Conservation (phyloP, 2,888 invertebrate species). For the Gastrophysa polygoni region DNA sequence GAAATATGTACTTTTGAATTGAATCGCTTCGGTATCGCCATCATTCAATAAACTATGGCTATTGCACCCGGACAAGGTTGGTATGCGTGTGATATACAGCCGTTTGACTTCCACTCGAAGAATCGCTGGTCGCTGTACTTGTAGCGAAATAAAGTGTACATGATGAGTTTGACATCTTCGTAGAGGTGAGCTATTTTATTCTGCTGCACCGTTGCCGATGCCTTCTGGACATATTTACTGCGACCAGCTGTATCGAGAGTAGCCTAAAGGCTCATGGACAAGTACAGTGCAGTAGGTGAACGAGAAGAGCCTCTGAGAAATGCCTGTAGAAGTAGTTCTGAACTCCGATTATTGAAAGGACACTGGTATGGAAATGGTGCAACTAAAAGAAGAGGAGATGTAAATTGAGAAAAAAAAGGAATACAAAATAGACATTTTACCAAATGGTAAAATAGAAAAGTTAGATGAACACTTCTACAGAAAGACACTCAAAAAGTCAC, state of each 20-base stretch:
- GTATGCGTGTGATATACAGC: slow-evolving; percentile 39
- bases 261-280: slow-evolving; percentile 19
- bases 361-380: too few species aligned
- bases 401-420: too few species aligned
- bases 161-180: slow-evolving; percentile 53
- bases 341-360: too few species aligned
- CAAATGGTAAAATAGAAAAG: too few species aligned
- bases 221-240: slow-evolving; percentile 26
- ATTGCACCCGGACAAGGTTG: slow-evolving; percentile 35
- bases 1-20: slow-evolving; percentile 13
- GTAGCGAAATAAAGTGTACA: slow-evolving; percentile 51
- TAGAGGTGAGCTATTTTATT: slow-evolving; percentile 47
- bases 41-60: slow-evolving; percentile 30
- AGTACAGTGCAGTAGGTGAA: slow-evolving; percentile 4
- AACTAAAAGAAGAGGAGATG: too few species aligned
- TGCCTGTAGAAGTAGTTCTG: too few species aligned
- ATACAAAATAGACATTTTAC: too few species aligned
- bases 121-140: slow-evolving; percentile 31
- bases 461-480: too few species aligned
- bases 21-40: slow-evolving; percentile 7
- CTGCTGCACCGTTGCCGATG: slow-evolving; percentile 28
- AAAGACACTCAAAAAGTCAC: too few species aligned
- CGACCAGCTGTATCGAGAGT: slow-evolving; percentile 21
- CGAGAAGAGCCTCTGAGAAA: too few species aligned
- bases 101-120: neutral